Evolutionary conservation across 2,113 vertebrate genomes (phyloP), one percentile per base, ranked within the genome.

Genomic region (Toxostoma redivivum): DNA sequence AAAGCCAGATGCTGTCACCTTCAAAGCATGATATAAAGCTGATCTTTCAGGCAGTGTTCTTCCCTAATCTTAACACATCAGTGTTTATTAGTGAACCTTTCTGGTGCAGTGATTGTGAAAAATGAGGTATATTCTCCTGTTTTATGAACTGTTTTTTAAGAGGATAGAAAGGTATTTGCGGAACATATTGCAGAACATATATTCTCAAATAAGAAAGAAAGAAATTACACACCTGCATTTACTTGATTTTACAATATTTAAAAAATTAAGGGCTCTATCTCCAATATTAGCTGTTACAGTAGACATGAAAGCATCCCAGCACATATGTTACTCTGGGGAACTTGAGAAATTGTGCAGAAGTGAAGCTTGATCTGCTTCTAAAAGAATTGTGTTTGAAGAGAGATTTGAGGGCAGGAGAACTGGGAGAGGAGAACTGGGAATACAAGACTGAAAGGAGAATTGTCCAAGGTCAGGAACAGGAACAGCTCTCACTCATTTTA

Each of bases 1-100:
- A 91, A 95, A 91, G 45, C 40, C 73, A 91, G 82, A 88, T 86
- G 64, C 67, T 94, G 12, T 48, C 84, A 95, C 62, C 30, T 83
- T 89, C 66, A 87, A 93, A 74, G 58, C 9, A 12, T 5, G 9
- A 67, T 45, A 62, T 31, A 69, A 78, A 86, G 45, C 38, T 81
- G 62, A 69, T 78, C 54, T 70, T 94, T 90, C 51, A 90, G 80
- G 48, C 66, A 76, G 31, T 83, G 60, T 19, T 95, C 35, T 82
- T 92, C 24, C 61, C 92, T 91, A 73, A 50, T 85, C 81, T 90
- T 80, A 89, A 74, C 10, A 44, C 4, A 38, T 54, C 24, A 53
- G 10, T 80, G 20, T 79, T 64, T 71, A n/a, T 74, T 72, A 79
- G 9, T 54, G 50, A 90, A 61, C 23, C 22, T 72, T 3, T 3